Conservation (phyloP, 2,797 vertebrate genomes). For the Chloroceryle amazona region DNA sequence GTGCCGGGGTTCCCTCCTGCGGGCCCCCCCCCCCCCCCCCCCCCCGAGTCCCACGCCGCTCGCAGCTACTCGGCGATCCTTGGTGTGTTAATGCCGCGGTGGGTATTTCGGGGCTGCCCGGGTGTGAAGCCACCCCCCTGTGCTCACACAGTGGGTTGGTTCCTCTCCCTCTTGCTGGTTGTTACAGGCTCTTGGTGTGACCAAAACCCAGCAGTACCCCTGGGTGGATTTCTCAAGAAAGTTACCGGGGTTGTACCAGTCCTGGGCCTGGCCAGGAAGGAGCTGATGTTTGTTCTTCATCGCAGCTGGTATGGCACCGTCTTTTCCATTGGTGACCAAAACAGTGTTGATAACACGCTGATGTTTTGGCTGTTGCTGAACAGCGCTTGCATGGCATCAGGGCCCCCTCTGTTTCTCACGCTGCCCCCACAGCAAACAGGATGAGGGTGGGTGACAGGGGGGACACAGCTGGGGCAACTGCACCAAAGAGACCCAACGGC, state of each 20-base stretch:
- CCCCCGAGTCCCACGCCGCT: too few relatives aligned
- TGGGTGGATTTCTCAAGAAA: too few relatives aligned
- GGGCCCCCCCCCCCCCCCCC: too few relatives aligned
- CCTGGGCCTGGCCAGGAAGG: neutral
- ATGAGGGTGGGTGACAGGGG: neutral
- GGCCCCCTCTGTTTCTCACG: accelerated
- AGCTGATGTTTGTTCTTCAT: accelerated
- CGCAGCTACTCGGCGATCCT: too few relatives aligned
- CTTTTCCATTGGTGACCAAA: neutral
- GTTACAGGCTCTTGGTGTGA: neutral
- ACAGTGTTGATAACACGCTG: accelerated
- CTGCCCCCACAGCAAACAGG: neutral
- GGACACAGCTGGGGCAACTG: neutral
- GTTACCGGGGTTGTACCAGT: accelerated
- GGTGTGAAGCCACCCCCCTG: neutral
- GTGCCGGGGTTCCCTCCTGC: too few relatives aligned
- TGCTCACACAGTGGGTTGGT: too few relatives aligned
- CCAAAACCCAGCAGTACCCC: accelerated
- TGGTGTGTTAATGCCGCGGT: too few relatives aligned
- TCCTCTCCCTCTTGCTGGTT: accelerated
- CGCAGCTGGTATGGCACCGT: accelerated
- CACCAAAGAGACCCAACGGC: neutral
- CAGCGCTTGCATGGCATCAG: neutral
- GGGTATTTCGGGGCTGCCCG: too few relatives aligned
- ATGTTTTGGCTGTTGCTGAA: neutral